Evolutionary conservation across 1,140 invertebrate species (phyloP).

Genomic region (Aricia agestis): DNA sequence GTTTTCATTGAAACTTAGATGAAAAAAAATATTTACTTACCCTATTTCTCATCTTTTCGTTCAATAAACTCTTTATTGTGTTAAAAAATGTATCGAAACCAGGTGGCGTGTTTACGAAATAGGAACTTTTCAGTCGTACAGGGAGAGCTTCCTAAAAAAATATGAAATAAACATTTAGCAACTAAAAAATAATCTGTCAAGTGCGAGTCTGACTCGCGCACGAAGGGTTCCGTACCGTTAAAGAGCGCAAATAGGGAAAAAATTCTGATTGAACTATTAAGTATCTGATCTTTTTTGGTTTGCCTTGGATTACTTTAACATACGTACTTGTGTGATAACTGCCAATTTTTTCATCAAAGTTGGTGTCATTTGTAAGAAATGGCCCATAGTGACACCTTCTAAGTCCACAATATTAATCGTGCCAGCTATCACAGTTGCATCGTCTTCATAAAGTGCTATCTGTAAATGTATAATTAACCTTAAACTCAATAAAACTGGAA

Average conservation of each 20-base stretch:
- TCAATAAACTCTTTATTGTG: slow-evolving; percentile 25
- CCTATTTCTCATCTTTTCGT: slow-evolving; percentile 29
- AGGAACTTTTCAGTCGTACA: slow-evolving; percentile 27
- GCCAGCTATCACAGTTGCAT: slow-evolving; percentile 35
- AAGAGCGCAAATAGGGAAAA: no score
- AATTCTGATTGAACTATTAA: no score
- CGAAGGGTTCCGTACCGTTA: no score
- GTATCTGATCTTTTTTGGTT: no score
- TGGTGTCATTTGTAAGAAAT: slow-evolving; percentile 71
- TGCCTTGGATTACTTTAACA: no score
- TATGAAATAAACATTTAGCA: background rate
- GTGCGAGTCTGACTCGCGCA: no score
- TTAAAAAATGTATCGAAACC: slow-evolving; percentile 28
- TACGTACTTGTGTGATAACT: slow-evolving; percentile 29
- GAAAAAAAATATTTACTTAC: slow-evolving; percentile 21
- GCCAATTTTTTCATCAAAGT: slow-evolving; percentile 66
- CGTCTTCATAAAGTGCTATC: slow-evolving; percentile 43
- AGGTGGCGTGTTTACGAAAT: slow-evolving; percentile 28
- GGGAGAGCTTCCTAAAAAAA: slow-evolving; percentile 29
- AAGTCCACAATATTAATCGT: slow-evolving; percentile 51
- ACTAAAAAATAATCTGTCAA: no score
- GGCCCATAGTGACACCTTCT: slow-evolving; percentile 52
- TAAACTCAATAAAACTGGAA: background rate
- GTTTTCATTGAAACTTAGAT: background rate
- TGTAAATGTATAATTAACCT: slow-evolving; percentile 22